These are phyloP conservation scores for Melanotaenia boesemani DNA, from an alignment of 2,797 vertebrate species.

Conservation along the genomic window DNA sequence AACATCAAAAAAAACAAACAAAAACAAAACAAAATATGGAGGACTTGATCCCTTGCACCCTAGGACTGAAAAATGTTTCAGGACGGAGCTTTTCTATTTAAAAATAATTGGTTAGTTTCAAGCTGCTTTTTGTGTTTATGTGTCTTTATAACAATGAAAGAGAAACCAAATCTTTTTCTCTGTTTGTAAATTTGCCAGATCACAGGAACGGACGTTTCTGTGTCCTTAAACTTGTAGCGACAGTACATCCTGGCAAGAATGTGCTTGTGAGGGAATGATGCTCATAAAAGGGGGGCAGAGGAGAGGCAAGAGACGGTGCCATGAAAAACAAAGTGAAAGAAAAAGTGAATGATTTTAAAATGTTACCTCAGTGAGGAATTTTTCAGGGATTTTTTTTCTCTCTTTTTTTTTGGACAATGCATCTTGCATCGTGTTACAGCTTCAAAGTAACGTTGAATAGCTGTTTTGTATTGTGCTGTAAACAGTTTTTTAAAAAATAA, in stretches of 20 bases:
- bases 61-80: slow-evolving; percentile 76
- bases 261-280: slow-evolving; percentile 47
- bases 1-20: slow-evolving; percentile 42
- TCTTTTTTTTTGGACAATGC: slow-evolving; percentile 86
- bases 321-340: slow-evolving; percentile 68
- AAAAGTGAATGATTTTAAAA: slow-evolving; percentile 82
- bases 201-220: slow-evolving; percentile 86
- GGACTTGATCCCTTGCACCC: slow-evolving; percentile 69
- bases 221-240: slow-evolving; percentile 84
- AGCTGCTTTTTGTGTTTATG: slow-evolving; percentile 81
- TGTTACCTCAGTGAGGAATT: slow-evolving; percentile 95
- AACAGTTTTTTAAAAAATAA: slow-evolving; percentile 78
- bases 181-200: slow-evolving; percentile 84
- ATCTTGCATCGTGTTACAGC: slow-evolving; percentile 91
- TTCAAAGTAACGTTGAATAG: slow-evolving; percentile 87
- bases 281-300: slow-evolving; percentile 41
- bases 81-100: slow-evolving; percentile 77
- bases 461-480: slow-evolving; percentile 91
- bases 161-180: slow-evolving; percentile 82
- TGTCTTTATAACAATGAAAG: slow-evolving; percentile 80
- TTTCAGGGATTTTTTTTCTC: slow-evolving; percentile 96
- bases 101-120: slow-evolving; percentile 82
- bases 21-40: slow-evolving; percentile 17
- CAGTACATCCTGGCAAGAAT: slow-evolving; percentile 68
- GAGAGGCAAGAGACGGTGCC: slow-evolving; percentile 30